Evolutionary conservation across 2,113 vertebrate species (phyloP).

Genomic region (Stercorarius parasiticus): DNA sequence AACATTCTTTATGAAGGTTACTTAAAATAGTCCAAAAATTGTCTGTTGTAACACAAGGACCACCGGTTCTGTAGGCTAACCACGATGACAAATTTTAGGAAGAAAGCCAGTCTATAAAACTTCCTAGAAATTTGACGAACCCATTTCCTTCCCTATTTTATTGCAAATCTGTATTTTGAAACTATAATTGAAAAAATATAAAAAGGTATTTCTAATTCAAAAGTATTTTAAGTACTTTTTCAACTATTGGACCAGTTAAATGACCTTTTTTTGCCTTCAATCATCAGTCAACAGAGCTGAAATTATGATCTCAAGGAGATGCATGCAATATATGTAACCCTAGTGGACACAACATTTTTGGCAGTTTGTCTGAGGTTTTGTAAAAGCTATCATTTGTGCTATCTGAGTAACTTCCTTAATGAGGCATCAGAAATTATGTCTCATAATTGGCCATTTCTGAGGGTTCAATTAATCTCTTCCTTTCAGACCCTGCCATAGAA

Average conservation of each 20-base stretch:
- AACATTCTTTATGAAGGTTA: not conserved
- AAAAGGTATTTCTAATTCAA: not conserved
- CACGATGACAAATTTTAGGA: not conserved
- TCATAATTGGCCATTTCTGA: not conserved
- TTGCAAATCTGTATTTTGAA: not conserved
- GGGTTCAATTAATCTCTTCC: not conserved
- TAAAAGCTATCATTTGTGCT: not conserved
- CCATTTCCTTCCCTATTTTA: not conserved
- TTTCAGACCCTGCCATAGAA: not conserved
- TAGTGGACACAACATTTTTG: not conserved
- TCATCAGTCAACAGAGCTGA: not conserved
- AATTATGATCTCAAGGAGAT: not conserved
- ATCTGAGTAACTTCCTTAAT: conserved; percentile 16
- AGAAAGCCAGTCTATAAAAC: not conserved
- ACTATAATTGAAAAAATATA: not conserved
- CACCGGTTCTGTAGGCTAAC: not conserved
- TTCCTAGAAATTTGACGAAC: not conserved
- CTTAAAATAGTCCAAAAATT: not conserved
- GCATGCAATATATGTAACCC: not conserved
- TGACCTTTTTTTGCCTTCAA: not conserved
- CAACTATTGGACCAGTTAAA: not conserved
- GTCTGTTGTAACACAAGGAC: not conserved
- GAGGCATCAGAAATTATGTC: not conserved
- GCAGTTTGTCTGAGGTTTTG: not conserved
- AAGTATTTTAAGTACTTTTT: not conserved